These are phyloP conservation scores for Spea multiplicata DNA, from an alignment of 2,113 vertebrate genomes.

Conservation along the genomic window DNA sequence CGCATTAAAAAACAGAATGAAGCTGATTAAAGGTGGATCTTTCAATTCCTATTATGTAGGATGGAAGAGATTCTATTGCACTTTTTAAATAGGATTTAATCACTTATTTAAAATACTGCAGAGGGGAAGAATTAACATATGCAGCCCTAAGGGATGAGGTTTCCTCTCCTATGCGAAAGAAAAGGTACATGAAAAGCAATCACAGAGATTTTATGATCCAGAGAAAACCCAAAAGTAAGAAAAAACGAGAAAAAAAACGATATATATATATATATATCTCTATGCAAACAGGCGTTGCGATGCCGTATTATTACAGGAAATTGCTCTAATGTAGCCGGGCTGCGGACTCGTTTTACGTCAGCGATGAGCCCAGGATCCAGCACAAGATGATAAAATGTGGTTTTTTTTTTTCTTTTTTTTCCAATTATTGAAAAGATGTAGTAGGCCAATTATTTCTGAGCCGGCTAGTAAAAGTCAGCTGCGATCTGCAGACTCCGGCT, in stretches of 20 bases:
- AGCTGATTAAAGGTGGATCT: slow-evolving; percentile 40
- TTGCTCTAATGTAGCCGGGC: neutral
- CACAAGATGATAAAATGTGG: slow-evolving; percentile 20
- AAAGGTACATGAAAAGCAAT: slow-evolving; percentile 20
- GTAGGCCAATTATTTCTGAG: slow-evolving; percentile 54
- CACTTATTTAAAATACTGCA: slow-evolving; percentile 43
- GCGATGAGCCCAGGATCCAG: slow-evolving; percentile 2
- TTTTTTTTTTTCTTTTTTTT: slow-evolving; percentile 26
- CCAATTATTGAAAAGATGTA: slow-evolving; percentile 31
- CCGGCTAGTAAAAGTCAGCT: slow-evolving; percentile 28
- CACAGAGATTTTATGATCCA: slow-evolving; percentile 30
- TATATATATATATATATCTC: slow-evolving; percentile 22
- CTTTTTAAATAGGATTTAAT: slow-evolving; percentile 44
- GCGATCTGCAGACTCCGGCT: slow-evolving; percentile 10
- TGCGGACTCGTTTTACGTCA: slow-evolving; percentile 10
- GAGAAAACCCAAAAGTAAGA: neutral
- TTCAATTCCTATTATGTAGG: slow-evolving; percentile 41
- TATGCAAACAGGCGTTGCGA: slow-evolving; percentile 6
- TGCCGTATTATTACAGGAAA: slow-evolving; percentile 8
- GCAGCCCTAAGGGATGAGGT: slow-evolving; percentile 33
- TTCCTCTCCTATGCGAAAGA: slow-evolving; percentile 23
- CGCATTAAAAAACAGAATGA: slow-evolving; percentile 41
- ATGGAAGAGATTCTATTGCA: slow-evolving; percentile 32
- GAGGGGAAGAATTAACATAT: slow-evolving; percentile 27
- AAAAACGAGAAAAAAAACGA: neutral